Conservation (phyloP, 2,888 invertebrate species). For the Urechis unicinctus region DNA sequence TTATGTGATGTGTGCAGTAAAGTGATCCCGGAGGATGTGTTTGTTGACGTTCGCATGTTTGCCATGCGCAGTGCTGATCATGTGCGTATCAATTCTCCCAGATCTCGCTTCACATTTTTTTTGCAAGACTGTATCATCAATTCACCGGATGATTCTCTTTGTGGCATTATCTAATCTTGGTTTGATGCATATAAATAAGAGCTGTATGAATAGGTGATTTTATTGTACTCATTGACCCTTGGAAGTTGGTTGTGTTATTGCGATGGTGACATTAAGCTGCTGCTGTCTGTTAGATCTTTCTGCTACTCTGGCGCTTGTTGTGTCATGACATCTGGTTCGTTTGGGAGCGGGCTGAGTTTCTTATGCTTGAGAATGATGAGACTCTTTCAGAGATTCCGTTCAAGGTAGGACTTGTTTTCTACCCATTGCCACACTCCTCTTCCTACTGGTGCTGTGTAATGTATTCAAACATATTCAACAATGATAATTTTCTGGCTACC, state of each 20-base stretch:
- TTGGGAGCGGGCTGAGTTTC: constrained; percentile 46
- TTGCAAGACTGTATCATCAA: too few relatives aligned
- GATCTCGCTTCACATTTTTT: neutral
- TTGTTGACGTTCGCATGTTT: constrained; percentile 41
- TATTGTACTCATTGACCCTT: too few relatives aligned
- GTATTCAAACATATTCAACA: too few relatives aligned
- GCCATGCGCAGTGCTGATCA: constrained; percentile 48
- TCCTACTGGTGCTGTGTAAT: too few relatives aligned
- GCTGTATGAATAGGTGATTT: neutral
- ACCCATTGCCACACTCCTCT: too few relatives aligned
- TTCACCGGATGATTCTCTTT: too few relatives aligned
- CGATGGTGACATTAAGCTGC: too few relatives aligned
- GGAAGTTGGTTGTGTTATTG: neutral
- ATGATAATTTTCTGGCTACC: too few relatives aligned
- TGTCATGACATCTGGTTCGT: constrained; percentile 49
- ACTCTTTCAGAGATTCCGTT: constrained; percentile 41
- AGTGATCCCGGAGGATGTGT: constrained; percentile 39
- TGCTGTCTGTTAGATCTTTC: constrained; percentile 39
- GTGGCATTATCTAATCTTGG: neutral
- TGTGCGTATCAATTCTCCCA: constrained; percentile 24
- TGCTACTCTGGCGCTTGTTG: constrained; percentile 45
- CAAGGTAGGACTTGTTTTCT: constrained; percentile 36
- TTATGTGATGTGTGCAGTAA: constrained; percentile 21
- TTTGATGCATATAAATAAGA: neutral
- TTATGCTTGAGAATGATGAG: constrained; percentile 40